Evolutionary conservation across 2,888 invertebrate genomes (phyloP), one percentile per base, ranked within the genome.

Genomic region (Tenthredo amoena): DNA sequence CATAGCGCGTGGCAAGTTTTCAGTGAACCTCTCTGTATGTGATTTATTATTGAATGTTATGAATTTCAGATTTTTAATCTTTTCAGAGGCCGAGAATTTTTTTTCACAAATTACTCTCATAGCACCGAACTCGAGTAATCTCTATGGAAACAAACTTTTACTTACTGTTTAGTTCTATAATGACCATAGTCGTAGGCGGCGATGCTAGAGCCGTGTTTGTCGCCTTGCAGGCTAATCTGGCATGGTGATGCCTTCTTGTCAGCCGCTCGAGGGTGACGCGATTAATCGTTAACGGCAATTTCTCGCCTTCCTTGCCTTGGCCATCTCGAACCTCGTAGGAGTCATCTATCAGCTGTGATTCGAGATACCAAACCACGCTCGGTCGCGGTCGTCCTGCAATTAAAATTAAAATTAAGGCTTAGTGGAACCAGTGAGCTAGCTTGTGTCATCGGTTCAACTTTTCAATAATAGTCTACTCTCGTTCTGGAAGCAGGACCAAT

Each of bases 161-260:
- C 98, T 97, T 94, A 98, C 98, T 95, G 94, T 98, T 97, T 88
- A 98, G 96, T 94, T 98, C 97, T 93, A 98, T 95, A 90, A 97
- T 96, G 91, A 97, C 96, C 88, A 96, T 96, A 94, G 97, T 97
- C 90, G 96, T 96, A 91, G 96, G 96, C 2, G 98, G 97, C 77
- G 96, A 96, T 72, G 97, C 96, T 89, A 98, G 94, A 93, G 97
- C 97, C 88, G 98, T 98, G 93, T 98, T 98, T 90, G 96, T 96
- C 47, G 98, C 98, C 94, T 97, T 97, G 94, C 98, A 98, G 90
- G 97, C 96, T 91, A 98, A 96, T 91, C 97, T 95, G 86, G 97
- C 95, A 94, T 97, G 97, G 90, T 98, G 95, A 94, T 98, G 98
- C 94, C 97, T 97, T 85, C 98, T 94, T 81, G 97, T 97, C 88